Conservation (phyloP, 2,888 invertebrate species). For the Andrena bucephala region DNA sequence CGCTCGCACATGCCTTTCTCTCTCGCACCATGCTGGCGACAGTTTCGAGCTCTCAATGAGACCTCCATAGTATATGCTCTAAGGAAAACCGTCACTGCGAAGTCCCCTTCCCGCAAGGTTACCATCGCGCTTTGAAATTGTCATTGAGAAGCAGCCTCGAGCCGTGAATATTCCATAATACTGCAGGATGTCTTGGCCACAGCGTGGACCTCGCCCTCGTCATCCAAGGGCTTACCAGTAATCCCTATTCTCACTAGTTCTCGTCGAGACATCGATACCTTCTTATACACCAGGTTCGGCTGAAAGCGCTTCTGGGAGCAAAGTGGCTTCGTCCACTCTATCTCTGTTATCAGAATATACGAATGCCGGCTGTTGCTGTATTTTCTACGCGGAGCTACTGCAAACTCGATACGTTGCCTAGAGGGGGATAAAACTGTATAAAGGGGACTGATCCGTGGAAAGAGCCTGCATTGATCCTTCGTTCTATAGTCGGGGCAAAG, state of each 20-base stretch:
- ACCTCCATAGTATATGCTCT: too few relatives aligned
- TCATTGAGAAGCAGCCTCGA: background rate
- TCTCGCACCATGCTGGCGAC: too few relatives aligned
- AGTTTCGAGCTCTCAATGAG: too few relatives aligned
- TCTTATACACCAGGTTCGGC: constrained; percentile 25
- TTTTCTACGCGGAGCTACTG: background rate
- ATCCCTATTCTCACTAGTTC: constrained; percentile 37
- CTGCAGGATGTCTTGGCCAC: background rate
- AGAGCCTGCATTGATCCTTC: too few relatives aligned
- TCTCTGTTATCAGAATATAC: background rate
- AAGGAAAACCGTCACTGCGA: background rate
- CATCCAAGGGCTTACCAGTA: constrained; percentile 36
- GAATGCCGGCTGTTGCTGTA: background rate
- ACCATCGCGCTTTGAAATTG: background rate
- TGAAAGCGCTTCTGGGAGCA: constrained; percentile 2
- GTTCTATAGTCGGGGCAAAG: too few relatives aligned
- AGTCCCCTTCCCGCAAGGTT: background rate
- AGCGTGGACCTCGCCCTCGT: background rate
- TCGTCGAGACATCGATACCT: constrained; percentile 38
- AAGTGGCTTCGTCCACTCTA: constrained; percentile 1
- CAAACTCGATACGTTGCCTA: background rate
- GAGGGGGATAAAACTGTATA: too few relatives aligned
- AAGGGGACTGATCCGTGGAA: too few relatives aligned
- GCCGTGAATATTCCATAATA: background rate
- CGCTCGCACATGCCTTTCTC: too few relatives aligned